A percentile compares a stretch with the other conserved stretches of the same genome.
phyloP scores from a whole-genome alignment of 2,888 invertebrate species.

The Mycalesis mineus region DNA sequence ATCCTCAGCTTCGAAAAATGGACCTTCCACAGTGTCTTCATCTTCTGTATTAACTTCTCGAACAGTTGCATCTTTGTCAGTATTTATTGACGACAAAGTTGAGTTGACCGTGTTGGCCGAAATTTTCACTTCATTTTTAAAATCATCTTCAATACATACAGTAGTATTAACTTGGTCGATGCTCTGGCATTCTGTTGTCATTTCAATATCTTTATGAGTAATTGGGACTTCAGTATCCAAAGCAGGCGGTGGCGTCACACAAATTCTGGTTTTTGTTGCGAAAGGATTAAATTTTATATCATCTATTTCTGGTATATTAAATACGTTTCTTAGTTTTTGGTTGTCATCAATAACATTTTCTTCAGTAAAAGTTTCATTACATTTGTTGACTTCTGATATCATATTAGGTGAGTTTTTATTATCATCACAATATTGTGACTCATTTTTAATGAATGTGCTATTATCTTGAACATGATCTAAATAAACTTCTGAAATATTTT shows the following conservation, averaged over 20 bases:
- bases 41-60: constrained; percentile 63
- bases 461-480: background rate
- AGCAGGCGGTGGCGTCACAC: constrained; percentile 16
- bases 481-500: too few species aligned
- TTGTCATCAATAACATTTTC: background rate
- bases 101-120: constrained; percentile 38
- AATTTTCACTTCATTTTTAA: constrained; percentile 36
- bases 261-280: constrained; percentile 53
- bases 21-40: constrained; percentile 69
- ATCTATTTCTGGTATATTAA: constrained; percentile 64
- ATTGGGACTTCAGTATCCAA: background rate
- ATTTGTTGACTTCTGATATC: background rate
- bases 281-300: constrained; percentile 59
- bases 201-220: background rate
- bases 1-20: constrained; percentile 61
- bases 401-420: background rate
- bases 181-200: background rate
- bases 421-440: too few species aligned
- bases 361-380: background rate
- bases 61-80: constrained; percentile 47
- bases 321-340: constrained; percentile 47
- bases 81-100: constrained; percentile 46
- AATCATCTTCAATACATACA: constrained; percentile 22
- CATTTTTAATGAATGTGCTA: too few species aligned
- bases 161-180: background rate